Evolutionary conservation across 2,797 vertebrate species (phyloP).

Genomic region (Myiothlypis chrysogaster): DNA sequence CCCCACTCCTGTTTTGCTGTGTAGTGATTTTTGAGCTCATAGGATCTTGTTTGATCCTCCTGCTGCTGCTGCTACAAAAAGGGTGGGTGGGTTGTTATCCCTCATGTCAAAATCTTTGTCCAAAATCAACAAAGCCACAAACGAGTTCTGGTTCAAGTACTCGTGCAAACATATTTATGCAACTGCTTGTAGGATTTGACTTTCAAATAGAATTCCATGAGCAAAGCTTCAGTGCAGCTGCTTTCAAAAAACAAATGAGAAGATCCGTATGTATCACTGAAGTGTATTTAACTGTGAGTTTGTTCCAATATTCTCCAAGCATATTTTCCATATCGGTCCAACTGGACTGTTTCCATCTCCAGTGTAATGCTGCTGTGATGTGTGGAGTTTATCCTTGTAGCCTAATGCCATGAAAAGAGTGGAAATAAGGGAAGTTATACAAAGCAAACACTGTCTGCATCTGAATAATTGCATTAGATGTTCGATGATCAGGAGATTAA

Average conservation of each 20-base stretch:
- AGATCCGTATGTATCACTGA: neutral
- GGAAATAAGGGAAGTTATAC: conserved; percentile 11
- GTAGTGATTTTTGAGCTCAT: neutral
- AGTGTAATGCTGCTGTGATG: conserved; percentile 27
- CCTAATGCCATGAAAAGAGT: conserved; percentile 6
- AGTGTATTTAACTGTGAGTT: neutral
- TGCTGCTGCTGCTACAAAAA: conserved; percentile 20
- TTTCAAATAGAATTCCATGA: conserved; percentile 49
- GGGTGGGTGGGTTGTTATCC: conserved; percentile 21
- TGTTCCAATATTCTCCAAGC: neutral
- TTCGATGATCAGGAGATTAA: conserved; percentile 25
- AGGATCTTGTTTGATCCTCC: neutral
- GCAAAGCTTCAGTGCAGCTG: conserved; percentile 33
- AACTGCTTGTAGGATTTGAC: conserved; percentile 50
- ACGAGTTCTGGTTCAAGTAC: conserved; percentile 33
- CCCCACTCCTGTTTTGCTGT: neutral
- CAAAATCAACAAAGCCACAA: conserved; percentile 49
- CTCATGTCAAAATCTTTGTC: conserved; percentile 35
- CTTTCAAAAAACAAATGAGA: conserved; percentile 39
- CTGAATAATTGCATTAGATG: conserved; percentile 45
- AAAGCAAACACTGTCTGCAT: conserved; percentile 46
- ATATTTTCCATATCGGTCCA: neutral
- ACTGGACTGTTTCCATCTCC: conserved; percentile 26
- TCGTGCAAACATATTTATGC: conserved; percentile 44
- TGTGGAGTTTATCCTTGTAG: conserved; percentile 24